Evolutionary conservation across 2,113 vertebrate genomes (phyloP), one percentile per base, ranked within the genome.

Genomic region (Megaceryle maxima): DNA sequence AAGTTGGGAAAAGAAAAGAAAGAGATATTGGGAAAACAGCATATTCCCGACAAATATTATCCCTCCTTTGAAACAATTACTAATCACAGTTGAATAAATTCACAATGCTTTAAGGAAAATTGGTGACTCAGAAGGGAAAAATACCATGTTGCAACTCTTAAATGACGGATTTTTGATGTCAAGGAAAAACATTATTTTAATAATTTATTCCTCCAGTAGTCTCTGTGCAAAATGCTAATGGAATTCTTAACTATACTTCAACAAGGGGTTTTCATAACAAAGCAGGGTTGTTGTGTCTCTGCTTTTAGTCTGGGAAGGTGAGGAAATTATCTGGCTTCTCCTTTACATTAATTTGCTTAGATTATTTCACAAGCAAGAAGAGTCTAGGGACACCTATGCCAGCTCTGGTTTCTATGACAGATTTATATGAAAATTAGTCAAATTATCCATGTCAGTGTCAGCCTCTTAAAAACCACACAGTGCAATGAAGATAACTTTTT

Each of bases 291-390:
- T 70, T 88, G 18, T 75, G 77, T 43, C 56, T 89, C 60, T 81
- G 37, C 22, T 85, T 95, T 88, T 78, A 83, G 50, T 92, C 86
- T 93, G 77, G 26, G 44, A 93, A 85, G 41, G 31, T 81, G 50
- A 76, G 8, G 29, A 20, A 93, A 92, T 78, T 78, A 67, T 39
- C 66, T 94, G 92, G n/a, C 29, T 87, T 96, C 66, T 85, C 35
- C 62, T 93, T 92, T 90, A 87, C 67, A 85, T 92, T 83, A 50
- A 87, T 93, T 75, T 95, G 51, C 41, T 93, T 95, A 59, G 55
- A 48, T 85, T 94, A 77, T 63, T 97, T 70, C 84, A 74, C 33
- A 88, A 55, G 14, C 62, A 83, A 50, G 62, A 70, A 88, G 39
- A 82, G 31, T 74, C 41, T 86, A 78, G 26, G 39, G 28, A 81